These are phyloP conservation scores for Phaonia tiefii DNA, from an alignment of 2,888 invertebrate genomes.

Conservation along the genomic window DNA sequence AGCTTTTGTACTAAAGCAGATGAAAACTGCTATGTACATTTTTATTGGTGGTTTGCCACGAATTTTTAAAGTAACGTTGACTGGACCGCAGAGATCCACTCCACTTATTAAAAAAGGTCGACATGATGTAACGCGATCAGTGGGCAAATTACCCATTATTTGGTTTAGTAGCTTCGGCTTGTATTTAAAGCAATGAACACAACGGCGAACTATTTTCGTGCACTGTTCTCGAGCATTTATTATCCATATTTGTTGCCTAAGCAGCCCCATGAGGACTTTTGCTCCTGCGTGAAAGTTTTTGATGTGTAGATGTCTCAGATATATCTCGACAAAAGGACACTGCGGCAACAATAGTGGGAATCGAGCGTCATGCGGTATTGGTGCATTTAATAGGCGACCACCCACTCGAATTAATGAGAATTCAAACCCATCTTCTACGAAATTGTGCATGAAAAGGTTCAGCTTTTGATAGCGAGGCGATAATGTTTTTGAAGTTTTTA, in stretches of 20 bases:
- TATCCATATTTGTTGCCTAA: conserved; percentile 28
- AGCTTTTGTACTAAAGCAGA: conserved; percentile 37
- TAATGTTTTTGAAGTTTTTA: neutral
- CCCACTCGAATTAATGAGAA: conserved; percentile 47
- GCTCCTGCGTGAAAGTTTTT: conserved; percentile 10
- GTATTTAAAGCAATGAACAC: conserved; percentile 27
- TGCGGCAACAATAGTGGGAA: conserved; percentile 29
- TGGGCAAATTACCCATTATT: conserved; percentile 38
- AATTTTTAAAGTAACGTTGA: neutral
- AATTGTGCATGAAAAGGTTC: conserved; percentile 27
- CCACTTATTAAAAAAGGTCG: too few species aligned
- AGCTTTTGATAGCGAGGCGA: conserved; percentile 2
- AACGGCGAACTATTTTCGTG: conserved; percentile 16
- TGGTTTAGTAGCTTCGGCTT: conserved; percentile 14
- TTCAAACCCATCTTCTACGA: too few species aligned
- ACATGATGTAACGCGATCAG: too few species aligned
- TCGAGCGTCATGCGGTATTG: too few species aligned
- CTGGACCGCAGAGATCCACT: conserved; percentile 38
- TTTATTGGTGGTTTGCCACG: conserved; percentile 18
- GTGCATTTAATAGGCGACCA: conserved; percentile 38
- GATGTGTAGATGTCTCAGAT: conserved; percentile 2
- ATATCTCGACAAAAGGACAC: neutral
- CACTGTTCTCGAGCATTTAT: neutral
- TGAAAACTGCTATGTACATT: conserved; percentile 17
- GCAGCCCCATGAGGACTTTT: neutral